Evolutionary conservation across 2,797 vertebrate genomes (phyloP).

Genomic region (Prunella strophiata): DNA sequence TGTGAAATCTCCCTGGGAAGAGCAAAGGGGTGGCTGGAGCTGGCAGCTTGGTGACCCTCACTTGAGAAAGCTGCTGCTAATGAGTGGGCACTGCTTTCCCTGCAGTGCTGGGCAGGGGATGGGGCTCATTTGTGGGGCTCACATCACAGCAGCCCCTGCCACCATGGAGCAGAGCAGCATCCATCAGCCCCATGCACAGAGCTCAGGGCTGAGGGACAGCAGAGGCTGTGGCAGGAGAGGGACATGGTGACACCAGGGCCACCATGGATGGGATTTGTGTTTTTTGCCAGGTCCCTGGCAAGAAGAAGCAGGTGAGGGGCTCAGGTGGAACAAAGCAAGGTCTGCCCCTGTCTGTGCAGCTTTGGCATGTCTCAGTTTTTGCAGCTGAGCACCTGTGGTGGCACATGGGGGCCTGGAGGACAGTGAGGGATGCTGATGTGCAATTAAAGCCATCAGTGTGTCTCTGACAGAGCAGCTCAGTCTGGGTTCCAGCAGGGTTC

Average conservation of each 20-base stretch:
- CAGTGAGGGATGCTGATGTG: neutral
- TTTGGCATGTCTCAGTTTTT: neutral
- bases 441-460: neutral
- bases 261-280: neutral
- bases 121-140: neutral
- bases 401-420: accelerated
- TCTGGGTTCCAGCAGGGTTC: neutral
- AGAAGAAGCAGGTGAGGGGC: neutral
- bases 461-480: neutral
- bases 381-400: neutral
- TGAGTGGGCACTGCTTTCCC: neutral
- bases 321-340: neutral
- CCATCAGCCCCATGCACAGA: accelerated
- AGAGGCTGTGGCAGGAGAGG: neutral
- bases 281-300: neutral
- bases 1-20: neutral
- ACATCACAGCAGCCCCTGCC: neutral
- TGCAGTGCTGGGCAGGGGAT: accelerated
- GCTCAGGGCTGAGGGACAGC: accelerated
- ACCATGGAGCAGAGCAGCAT: accelerated
- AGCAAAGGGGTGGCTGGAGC: neutral
- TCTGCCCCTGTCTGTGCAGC: neutral
- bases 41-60: neutral
- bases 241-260: accelerated
- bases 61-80: neutral